Evolutionary conservation across 2,113 vertebrate genomes (phyloP), one percentile per base, ranked within the genome.

Genomic region (Scomber scombrus): DNA sequence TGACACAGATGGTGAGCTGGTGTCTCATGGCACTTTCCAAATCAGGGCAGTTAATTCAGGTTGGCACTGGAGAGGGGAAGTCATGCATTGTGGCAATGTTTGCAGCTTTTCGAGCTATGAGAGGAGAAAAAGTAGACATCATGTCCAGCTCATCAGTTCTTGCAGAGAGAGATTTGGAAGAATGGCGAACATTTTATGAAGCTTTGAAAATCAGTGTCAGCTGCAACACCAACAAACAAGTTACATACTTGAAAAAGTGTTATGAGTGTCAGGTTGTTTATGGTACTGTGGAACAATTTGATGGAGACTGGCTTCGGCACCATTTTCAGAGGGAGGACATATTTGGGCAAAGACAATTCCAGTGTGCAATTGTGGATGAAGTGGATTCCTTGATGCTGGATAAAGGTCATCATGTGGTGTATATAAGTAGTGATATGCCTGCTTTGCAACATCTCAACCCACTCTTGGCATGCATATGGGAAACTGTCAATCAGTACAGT

Each of bases 21-120:
- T 88, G 91, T 56, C 47, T 93, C 8, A 79, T 94, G 81, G 92
- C 81, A 77, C 89, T 90, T 15, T 93, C 93, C 12, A 2, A 55
- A 58, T 76, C 86, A 16, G 92, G 91, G 0, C 49, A 11, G 2
- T 47, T 94, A 16, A 52, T 94, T 52, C 89, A 94, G 63, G 84
- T 94, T 14, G 68, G 74, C 7, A 93, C 93, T 11, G 91, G 92
- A 55, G 93, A 94, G 54, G 93, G 90, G 1, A 94, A 94, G 83
- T 92, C 93, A 0, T 93, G 93, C 5, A 89, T 92, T 1, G 87
- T 94, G 50, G 93, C 92, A 5, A 94, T 94, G 93, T 93, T 94
- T 84, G 91, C 93, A n/a, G 93, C 93, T 14, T 90, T 72, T 63
- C 4, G 79, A 62, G 93, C 75, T 0, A 2, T 64, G 66, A 72